Conservation (phyloP, 92 coral and sea anemone genomes). For the Zoanthus solanderi region DNA sequence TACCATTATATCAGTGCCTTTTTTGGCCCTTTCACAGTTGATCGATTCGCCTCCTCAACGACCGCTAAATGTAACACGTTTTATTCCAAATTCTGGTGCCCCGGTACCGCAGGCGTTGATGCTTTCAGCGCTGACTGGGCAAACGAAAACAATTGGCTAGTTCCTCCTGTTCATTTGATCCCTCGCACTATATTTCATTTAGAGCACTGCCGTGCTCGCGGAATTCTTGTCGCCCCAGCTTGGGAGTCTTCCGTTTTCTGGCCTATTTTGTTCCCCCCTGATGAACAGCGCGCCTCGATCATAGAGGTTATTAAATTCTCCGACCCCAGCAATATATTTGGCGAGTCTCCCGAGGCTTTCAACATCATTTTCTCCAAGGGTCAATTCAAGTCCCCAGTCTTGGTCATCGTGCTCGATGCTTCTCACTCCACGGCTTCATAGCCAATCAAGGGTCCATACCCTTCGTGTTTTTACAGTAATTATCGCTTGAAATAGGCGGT, state of each 20-base stretch:
- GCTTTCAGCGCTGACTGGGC: not conserved
- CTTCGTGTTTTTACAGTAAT: too few relatives aligned
- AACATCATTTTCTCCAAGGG: not conserved
- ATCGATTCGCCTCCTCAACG: not conserved
- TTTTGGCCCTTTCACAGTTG: too few relatives aligned
- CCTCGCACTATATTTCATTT: not conserved
- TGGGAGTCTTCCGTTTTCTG: not conserved
- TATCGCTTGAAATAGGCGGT: too few relatives aligned
- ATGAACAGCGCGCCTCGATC: not conserved
- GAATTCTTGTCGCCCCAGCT: not conserved
- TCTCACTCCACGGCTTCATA: too few relatives aligned
- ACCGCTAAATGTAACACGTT: not conserved
- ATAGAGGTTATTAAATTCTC: not conserved
- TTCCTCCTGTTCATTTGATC: not conserved
- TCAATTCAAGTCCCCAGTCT: too few relatives aligned
- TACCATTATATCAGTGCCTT: too few relatives aligned
- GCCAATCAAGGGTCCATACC: too few relatives aligned
- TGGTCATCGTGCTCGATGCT: too few relatives aligned
- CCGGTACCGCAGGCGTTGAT: not conserved
- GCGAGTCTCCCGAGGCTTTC: not conserved
- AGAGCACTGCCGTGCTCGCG: not conserved
- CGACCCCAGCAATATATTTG: not conserved
- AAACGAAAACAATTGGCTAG: conserved; percentile 5
- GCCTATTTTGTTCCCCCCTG: not conserved
- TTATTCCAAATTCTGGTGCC: not conserved